Conservation (phyloP, 92 coral and sea anemone genomes). For the Scolanthus callimorphus region DNA sequence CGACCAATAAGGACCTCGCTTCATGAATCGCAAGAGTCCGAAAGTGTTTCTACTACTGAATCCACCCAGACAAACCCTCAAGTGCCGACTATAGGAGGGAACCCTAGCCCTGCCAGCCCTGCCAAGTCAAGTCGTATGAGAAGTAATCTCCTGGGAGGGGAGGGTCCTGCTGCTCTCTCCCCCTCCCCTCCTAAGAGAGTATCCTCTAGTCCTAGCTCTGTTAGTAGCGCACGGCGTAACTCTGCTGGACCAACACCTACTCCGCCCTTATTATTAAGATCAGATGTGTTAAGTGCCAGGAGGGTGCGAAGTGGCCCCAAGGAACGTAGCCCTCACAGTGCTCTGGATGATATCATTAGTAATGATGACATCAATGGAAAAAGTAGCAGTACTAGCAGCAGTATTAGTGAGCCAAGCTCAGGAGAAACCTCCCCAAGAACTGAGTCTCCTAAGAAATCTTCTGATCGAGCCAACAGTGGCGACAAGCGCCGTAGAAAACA, state of each 20-base stretch:
- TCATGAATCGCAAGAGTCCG: constrained; percentile 38
- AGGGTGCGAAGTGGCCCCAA: constrained; percentile 92
- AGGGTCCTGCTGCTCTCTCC: constrained; percentile 34
- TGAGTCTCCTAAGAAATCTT: constrained; percentile 27
- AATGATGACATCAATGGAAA: constrained; percentile 54
- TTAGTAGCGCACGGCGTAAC: constrained; percentile 34
- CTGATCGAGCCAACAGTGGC: constrained; percentile 60
- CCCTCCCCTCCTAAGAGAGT: constrained; percentile 71
- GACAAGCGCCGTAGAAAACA: constrained; percentile 57
- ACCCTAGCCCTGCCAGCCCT: constrained; percentile 7
- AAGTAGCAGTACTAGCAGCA: constrained; percentile 3
- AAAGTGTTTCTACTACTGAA: background rate
- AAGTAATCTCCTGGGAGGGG: constrained; percentile 27
- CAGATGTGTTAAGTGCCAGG: constrained; percentile 41
- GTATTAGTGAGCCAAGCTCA: constrained; percentile 8
- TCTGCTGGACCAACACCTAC: constrained; percentile 66
- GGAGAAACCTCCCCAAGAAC: constrained; percentile 27
- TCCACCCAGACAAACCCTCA: constrained; percentile 1
- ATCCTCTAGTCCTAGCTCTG: constrained; percentile 42
- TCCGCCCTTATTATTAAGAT: constrained; percentile 52
- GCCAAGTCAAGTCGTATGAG: constrained; percentile 31
- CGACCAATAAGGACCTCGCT: constrained; percentile 55
- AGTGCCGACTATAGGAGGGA: constrained; percentile 13
- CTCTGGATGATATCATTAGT: constrained; percentile 31
- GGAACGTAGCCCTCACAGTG: constrained; percentile 61